These are phyloP conservation scores for Sapayoa aenigma DNA, from an alignment of 2,113 vertebrate genomes.

Conservation along the genomic window DNA sequence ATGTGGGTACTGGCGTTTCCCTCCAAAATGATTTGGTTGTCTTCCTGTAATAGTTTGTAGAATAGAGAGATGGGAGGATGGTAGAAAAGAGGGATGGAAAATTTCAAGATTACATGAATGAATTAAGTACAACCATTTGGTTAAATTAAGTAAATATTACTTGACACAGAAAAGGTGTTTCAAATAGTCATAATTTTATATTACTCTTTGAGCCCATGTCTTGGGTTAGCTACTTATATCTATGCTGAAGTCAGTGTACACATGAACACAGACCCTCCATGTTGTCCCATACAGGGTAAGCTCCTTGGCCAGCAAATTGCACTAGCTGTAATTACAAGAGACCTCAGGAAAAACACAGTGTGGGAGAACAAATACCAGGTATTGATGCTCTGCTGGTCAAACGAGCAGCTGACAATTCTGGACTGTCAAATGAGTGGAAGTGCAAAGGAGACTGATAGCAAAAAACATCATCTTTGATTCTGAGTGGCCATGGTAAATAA, in stretches of 20 bases:
- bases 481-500: not conserved
- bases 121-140: not conserved
- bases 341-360: not conserved
- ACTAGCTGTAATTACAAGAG: not conserved
- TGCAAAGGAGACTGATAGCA: not conserved
- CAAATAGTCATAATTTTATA: not conserved
- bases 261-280: not conserved
- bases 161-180: not conserved
- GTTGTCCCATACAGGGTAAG: not conserved
- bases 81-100: not conserved
- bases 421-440: not conserved
- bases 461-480: not conserved
- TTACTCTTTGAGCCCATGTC: not conserved
- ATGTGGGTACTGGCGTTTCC: conserved; percentile 48
- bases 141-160: not conserved
- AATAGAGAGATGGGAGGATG: not conserved
- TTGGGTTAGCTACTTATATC: not conserved
- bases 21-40: conserved; percentile 27
- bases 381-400: not conserved
- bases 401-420: not conserved
- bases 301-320: not conserved
- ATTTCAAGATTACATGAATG: not conserved
- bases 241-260: not conserved
- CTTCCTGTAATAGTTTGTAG: conserved; percentile 36
- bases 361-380: not conserved